Percentiles rank a stretch among this genome's conserved stretches.
Conservation (phyloP, 2,888 invertebrate species). For the Heteromurus nitidus region DNA sequence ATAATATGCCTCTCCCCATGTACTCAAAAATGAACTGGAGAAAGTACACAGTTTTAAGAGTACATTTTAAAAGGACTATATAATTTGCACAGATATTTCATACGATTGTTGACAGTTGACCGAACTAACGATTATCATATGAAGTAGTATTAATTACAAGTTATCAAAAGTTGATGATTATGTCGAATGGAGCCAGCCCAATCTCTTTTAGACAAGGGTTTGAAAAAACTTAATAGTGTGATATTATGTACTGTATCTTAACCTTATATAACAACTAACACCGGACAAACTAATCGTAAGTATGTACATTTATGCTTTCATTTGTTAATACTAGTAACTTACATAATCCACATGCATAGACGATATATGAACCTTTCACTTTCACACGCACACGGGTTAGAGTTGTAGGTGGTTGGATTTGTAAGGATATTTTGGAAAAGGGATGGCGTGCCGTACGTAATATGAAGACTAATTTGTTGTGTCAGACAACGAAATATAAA, state of each 20-base stretch:
- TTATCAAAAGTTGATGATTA: not conserved
- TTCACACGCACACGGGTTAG: too few relatives aligned
- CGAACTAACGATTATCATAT: not conserved
- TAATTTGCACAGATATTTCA: not conserved
- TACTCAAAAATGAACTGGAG: not conserved
- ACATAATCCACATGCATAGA: too few relatives aligned
- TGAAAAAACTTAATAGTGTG: not conserved
- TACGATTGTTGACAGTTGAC: not conserved
- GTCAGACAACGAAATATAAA: too few relatives aligned
- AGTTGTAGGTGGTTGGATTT: too few relatives aligned
- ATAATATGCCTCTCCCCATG: not conserved
- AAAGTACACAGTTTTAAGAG: not conserved
- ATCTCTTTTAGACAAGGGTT: not conserved
- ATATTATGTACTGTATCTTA: not conserved
- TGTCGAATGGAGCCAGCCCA: constrained; percentile 15
- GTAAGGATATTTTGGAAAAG: too few relatives aligned
- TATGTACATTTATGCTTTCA: not conserved
- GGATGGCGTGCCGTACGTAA: too few relatives aligned
- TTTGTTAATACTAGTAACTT: too few relatives aligned
- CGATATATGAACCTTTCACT: too few relatives aligned
- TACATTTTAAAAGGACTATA: not conserved
- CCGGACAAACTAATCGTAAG: not conserved
- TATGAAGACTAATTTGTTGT: too few relatives aligned
- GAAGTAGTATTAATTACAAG: not conserved
- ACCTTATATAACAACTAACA: not conserved